These are phyloP conservation scores for Glossophaga mutica DNA, from an alignment of 2,797 vertebrate species.

Conservation along the genomic window DNA sequence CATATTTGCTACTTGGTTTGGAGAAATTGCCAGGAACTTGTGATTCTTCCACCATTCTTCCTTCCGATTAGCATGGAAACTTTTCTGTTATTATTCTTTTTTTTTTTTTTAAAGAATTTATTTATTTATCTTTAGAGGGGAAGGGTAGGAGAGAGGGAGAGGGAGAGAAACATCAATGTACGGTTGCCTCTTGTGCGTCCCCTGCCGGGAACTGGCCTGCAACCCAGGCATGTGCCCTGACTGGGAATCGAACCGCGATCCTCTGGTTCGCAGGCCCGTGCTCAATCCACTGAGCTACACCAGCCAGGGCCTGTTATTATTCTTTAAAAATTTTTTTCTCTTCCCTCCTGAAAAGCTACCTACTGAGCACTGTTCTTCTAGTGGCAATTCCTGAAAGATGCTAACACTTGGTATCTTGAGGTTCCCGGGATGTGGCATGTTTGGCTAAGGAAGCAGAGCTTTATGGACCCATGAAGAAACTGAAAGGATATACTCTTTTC, in stretches of 20 bases:
- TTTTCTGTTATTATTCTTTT: neutral
- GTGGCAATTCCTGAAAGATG: slow-evolving; percentile 51
- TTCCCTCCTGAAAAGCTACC: slow-evolving; percentile 5
- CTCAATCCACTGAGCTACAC: no score
- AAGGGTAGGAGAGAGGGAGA: no score
- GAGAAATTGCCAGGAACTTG: neutral
- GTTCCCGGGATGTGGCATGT: neutral
- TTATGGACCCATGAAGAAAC: slow-evolving; percentile 41
- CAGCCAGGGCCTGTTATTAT: no score
- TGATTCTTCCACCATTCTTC: neutral
- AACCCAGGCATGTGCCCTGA: no score
- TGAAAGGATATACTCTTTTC: slow-evolving; percentile 56
- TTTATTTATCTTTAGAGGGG: no score
- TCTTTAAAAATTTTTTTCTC: neutral
- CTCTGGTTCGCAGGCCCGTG: no score
- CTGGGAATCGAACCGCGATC: no score
- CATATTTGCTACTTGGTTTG: neutral
- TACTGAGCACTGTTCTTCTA: neutral
- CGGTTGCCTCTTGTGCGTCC: no score
- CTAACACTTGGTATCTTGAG: slow-evolving; percentile 42
- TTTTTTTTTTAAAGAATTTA: no score
- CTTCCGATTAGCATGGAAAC: neutral
- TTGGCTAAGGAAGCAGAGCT: slow-evolving; percentile 46
- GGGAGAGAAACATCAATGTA: no score
- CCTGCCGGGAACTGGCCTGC: no score